Percentiles rank a stretch among this genome's conserved stretches.
Conservation (phyloP, 1,140 invertebrate species). For the Ephestia elutella region DNA sequence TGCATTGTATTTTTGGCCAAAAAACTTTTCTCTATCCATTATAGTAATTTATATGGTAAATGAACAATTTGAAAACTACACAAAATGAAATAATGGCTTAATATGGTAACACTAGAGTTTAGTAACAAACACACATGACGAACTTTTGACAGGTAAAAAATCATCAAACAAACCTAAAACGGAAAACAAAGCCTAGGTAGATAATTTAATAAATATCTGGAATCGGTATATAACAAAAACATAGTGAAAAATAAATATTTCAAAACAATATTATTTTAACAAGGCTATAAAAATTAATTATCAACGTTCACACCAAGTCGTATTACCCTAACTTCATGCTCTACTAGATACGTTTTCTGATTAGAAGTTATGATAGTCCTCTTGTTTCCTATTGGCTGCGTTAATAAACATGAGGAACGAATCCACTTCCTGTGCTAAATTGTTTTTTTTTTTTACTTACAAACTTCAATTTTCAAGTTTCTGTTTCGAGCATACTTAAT, state of each 20-base stretch:
- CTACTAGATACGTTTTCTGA: conserved; percentile 47
- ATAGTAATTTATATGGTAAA: too few relatives aligned
- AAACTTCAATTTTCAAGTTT: too few relatives aligned
- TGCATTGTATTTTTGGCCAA: too few relatives aligned
- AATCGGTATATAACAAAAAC: not conserved
- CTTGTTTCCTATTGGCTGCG: conserved; percentile 61
- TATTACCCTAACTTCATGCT: conserved; percentile 49
- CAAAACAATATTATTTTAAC: not conserved
- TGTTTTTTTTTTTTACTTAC: not conserved
- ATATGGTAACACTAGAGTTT: not conserved
- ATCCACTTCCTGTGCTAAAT: conserved; percentile 51
- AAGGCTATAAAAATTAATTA: conserved; percentile 9
- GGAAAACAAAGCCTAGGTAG: not conserved
- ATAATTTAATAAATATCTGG: not conserved
- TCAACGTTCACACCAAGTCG: conserved; percentile 43
- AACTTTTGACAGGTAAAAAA: conserved; percentile 38
- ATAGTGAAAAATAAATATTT: conserved; percentile 3
- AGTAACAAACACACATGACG: conserved; percentile 53
- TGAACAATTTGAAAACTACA: too few relatives aligned
- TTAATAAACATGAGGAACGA: conserved; percentile 59
- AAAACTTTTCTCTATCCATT: too few relatives aligned
- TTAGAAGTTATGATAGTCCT: conserved; percentile 57
- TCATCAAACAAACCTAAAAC: not conserved
- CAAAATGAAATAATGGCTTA: conserved; percentile 7
- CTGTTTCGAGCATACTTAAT: too few relatives aligned